phyloP scores from a whole-genome alignment of 2,797 vertebrate genomes.

The Chaetophractus vellerosus region DNA sequence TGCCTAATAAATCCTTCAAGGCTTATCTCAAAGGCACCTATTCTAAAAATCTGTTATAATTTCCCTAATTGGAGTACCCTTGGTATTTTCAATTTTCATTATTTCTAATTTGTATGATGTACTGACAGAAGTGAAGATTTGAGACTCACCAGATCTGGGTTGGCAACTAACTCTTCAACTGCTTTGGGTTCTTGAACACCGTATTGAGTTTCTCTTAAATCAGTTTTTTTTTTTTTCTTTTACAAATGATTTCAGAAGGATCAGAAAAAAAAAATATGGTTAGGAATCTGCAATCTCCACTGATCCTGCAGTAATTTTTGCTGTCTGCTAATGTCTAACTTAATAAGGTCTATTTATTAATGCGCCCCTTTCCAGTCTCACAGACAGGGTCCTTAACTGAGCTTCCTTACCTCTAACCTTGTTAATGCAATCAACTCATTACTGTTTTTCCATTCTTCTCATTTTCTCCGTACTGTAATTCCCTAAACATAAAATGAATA shows the following conservation, averaged over 20 bases:
- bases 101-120: neutral
- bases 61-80: neutral
- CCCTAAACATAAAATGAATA: neutral
- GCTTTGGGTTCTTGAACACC: neutral
- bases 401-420: neutral
- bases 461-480: neutral
- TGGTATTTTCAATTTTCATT: slow-evolving; percentile 45
- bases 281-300: neutral
- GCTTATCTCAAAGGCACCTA: neutral
- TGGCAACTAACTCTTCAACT: neutral
- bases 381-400: neutral
- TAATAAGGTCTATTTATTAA: slow-evolving; percentile 12
- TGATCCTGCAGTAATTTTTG: neutral
- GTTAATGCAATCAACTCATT: neutral
- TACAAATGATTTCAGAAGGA: slow-evolving; percentile 44
- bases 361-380: neutral
- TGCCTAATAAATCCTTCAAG: neutral
- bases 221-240: slow-evolving; percentile 31
- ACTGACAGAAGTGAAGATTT: neutral
- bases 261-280: neutral
- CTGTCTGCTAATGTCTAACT: slow-evolving; percentile 46
- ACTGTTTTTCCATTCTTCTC: neutral
- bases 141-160: neutral
- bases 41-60: slow-evolving; percentile 43
- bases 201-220: slow-evolving; percentile 21